Evolutionary conservation across 1,140 invertebrate genomes (phyloP).

Genomic region (Dreissena rostriformis): DNA sequence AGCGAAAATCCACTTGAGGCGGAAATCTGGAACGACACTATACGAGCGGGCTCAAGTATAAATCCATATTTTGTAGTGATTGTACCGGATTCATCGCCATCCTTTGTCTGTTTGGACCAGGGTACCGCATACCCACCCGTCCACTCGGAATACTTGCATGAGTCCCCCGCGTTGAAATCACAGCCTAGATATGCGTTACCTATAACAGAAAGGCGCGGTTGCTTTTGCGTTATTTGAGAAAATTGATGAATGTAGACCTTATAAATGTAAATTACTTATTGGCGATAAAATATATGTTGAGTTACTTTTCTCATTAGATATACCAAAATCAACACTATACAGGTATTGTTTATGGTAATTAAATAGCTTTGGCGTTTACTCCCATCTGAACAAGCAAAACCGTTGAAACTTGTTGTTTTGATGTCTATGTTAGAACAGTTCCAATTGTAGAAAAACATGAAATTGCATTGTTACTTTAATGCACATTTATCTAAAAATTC

Average conservation of each 20-base stretch:
- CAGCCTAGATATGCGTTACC: background rate
- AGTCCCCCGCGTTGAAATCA: constrained; percentile 3
- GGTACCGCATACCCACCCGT: background rate
- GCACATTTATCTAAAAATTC: too few relatives aligned
- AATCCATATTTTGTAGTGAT: too few relatives aligned
- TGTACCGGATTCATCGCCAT: background rate
- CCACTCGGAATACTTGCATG: background rate
- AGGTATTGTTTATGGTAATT: background rate
- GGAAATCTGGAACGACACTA: too few relatives aligned
- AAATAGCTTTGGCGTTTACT: background rate
- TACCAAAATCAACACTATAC: too few relatives aligned
- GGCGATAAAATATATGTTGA: too few relatives aligned
- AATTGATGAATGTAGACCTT: background rate
- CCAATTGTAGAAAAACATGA: background rate
- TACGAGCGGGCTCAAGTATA: too few relatives aligned
- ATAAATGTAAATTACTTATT: too few relatives aligned
- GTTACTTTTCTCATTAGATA: too few relatives aligned
- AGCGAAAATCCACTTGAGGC: too few relatives aligned
- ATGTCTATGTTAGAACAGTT: background rate
- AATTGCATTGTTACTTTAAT: background rate
- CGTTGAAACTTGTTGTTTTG: background rate
- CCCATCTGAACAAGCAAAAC: background rate
- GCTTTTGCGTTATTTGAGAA: too few relatives aligned
- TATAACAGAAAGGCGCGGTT: background rate
- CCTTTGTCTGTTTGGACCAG: background rate